A percentile compares a stretch with the other conserved stretches of the same genome.
Evolutionary conservation across 1,140 invertebrate species (phyloP).

Genomic region (Berghia stephanieae): DNA sequence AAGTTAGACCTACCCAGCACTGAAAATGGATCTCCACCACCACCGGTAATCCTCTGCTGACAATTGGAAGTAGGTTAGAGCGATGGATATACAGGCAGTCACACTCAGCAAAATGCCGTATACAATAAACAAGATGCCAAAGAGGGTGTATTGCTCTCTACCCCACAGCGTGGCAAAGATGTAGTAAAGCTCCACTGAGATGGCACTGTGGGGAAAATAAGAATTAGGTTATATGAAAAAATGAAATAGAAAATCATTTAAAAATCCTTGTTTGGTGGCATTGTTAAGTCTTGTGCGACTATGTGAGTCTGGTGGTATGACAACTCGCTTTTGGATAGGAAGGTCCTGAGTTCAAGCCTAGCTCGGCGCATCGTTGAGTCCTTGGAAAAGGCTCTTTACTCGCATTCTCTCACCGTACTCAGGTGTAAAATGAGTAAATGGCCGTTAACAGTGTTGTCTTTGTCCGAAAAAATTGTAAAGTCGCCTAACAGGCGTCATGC

Average conservation of each 20-base stretch:
- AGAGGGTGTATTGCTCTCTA: slow-evolving; percentile 69
- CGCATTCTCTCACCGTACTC: no score
- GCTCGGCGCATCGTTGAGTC: no score
- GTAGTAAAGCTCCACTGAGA: slow-evolving; percentile 72
- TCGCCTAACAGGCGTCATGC: no score
- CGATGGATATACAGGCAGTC: slow-evolving; percentile 70
- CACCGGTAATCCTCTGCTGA: slow-evolving; percentile 71
- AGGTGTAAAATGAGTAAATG: no score
- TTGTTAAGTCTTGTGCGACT: no score
- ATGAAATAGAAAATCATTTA: neutral
- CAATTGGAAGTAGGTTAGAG: slow-evolving; percentile 71
- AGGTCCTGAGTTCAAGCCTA: no score
- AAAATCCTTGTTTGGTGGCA: no score
- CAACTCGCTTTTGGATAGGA: no score
- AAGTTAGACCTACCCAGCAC: slow-evolving; percentile 66
- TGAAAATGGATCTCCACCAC: slow-evolving; percentile 71
- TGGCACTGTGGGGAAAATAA: slow-evolving; percentile 64
- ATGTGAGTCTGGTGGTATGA: no score
- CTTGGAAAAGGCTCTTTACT: no score
- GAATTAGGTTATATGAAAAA: neutral
- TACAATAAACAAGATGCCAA: slow-evolving; percentile 69
- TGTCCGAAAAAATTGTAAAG: no score
- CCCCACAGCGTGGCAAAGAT: slow-evolving; percentile 72
- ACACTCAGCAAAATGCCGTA: slow-evolving; percentile 70
- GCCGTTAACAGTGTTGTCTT: no score